phyloP scores from a whole-genome alignment of 2,888 invertebrate genomes.

The Caenorhabditis sp. region DNA sequence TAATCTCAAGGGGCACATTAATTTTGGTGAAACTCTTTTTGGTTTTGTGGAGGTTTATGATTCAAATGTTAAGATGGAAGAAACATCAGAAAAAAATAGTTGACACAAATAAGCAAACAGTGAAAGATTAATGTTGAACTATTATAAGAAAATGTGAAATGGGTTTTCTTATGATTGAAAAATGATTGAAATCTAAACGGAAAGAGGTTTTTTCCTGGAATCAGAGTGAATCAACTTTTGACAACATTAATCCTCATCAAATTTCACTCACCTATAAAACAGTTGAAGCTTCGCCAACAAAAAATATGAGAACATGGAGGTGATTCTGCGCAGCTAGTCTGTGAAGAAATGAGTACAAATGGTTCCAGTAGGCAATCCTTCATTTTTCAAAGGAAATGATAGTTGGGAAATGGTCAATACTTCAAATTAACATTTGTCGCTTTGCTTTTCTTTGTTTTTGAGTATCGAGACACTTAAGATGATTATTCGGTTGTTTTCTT shows the following conservation, averaged over 20 bases:
- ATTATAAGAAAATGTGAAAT: constrained; percentile 1
- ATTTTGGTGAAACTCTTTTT: constrained; percentile 23
- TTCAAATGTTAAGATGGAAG: background rate
- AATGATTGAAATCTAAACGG: background rate
- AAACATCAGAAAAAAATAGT: background rate
- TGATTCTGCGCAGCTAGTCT: constrained; percentile 46
- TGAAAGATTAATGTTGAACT: background rate
- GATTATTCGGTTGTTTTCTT: background rate
- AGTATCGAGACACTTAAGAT: background rate
- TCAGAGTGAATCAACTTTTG: no score
- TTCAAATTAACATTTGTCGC: background rate
- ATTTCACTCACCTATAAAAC: constrained; percentile 42
- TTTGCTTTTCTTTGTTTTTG: background rate
- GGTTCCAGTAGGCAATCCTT: constrained; percentile 35
- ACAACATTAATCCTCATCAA: no score
- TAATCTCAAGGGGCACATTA: constrained; percentile 38
- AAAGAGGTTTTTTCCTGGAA: background rate
- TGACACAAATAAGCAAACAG: background rate
- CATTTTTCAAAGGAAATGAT: background rate
- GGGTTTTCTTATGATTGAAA: background rate
- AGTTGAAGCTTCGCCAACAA: constrained; percentile 45
- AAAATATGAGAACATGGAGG: constrained; percentile 52
- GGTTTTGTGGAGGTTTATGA: background rate
- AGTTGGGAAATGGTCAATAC: background rate
- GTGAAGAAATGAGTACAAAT: constrained; percentile 40